phyloP scores from a whole-genome alignment of 2,113 vertebrate genomes.

The Actenoides hombroni region DNA sequence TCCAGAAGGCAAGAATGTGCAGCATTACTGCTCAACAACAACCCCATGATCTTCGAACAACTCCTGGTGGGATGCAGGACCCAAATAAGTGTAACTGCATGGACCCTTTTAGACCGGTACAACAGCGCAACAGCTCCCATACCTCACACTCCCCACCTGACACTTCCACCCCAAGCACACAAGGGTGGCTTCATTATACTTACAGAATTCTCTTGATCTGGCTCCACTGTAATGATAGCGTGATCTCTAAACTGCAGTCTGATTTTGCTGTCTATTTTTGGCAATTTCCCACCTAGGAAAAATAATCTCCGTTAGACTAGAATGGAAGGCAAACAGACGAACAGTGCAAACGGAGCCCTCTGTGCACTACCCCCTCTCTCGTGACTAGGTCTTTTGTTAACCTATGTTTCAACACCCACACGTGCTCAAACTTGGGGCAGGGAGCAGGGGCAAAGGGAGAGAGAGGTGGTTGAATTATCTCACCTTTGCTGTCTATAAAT shows the following conservation, averaged over 20 bases:
- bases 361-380: background rate
- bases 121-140: background rate
- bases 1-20: background rate
- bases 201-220: slow-evolving; percentile 76
- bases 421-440: background rate
- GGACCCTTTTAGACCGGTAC: background rate
- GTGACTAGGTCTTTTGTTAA: background rate
- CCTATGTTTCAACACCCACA: background rate
- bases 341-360: background rate
- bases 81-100: background rate
- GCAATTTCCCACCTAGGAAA: slow-evolving; percentile 76
- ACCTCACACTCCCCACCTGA: background rate
- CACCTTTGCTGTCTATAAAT: background rate
- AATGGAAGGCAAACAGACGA: background rate
- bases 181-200: slow-evolving; percentile 43
- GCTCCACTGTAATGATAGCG: slow-evolving; percentile 78
- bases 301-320: background rate
- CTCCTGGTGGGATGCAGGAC: background rate
- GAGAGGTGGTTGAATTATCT: background rate
- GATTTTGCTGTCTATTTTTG: slow-evolving; percentile 79
- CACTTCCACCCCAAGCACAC: background rate
- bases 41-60: background rate
- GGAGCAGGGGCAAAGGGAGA: background rate
- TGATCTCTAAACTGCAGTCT: slow-evolving; percentile 81
- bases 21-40: fast-evolving